These are phyloP conservation scores for Suricata suricatta DNA, from an alignment of 2,113 vertebrate genomes.

Conservation along the genomic window DNA sequence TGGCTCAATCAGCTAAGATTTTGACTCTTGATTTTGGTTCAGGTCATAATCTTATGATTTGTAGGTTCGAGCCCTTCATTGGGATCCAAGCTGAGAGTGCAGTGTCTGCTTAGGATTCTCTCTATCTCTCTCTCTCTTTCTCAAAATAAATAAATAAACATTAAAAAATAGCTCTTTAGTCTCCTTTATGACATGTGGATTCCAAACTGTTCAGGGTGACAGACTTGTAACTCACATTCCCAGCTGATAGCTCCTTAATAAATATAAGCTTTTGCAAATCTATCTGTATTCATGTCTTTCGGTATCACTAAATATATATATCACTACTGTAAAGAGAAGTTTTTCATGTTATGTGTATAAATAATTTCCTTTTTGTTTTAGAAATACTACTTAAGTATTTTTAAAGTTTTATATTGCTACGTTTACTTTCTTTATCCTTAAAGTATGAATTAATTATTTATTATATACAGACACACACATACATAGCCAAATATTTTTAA, in stretches of 20 bases:
- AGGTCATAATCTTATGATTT: too few species aligned
- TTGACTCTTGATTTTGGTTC: too few species aligned
- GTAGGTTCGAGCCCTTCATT: too few species aligned
- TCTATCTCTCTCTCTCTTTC: too few species aligned
- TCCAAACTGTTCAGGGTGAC: not conserved
- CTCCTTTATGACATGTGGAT: not conserved
- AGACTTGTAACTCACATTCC: not conserved
- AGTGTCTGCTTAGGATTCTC: too few species aligned
- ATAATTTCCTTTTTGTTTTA: not conserved
- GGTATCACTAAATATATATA: not conserved
- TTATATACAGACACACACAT: too few species aligned
- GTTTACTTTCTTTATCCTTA: not conserved
- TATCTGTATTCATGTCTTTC: not conserved
- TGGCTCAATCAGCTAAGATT: too few species aligned
- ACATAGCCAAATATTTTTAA: not conserved
- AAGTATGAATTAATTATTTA: not conserved
- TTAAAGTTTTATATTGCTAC: not conserved
- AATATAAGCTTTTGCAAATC: not conserved
- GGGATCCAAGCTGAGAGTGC: too few species aligned
- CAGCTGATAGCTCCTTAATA: not conserved
- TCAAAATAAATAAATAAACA: too few species aligned
- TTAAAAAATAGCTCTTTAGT: not conserved
- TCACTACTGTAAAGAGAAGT: not conserved
- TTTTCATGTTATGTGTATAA: not conserved
- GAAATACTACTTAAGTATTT: not conserved